Evolutionary conservation across 1,140 invertebrate species (phyloP), one percentile per base, ranked within the genome.

Genomic region (Melitaea cinxia): DNA sequence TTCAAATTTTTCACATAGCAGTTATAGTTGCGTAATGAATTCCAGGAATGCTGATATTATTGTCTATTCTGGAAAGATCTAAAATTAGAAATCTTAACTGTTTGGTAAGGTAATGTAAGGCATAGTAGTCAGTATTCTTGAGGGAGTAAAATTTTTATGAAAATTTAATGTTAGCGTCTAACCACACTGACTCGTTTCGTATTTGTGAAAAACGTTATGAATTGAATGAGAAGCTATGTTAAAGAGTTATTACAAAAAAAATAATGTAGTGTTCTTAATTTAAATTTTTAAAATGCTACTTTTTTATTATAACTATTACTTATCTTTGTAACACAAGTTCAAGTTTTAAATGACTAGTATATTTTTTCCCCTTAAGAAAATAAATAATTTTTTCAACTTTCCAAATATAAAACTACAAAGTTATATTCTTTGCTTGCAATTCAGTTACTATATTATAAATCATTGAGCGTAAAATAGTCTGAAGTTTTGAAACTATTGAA

Each of bases 131-230:
- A 49, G 42, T 49, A 47, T 59, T 26, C 42, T 30, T 49, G n/a
- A 59, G 30, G 42, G 24, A 45, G 56, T 45, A 49, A 45, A 59
- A 59, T 49, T 59, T n/a, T 59, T 42, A 49, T 59, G 56, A 59
- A 59, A 59, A 59, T 59, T 59, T 59, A 49, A 59, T 45, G 30
- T 30, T 49, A 49, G 24, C 42, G 28, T 59, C 33, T 49, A 30
- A 59, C 26, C 56, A 15, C 47, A 59, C 33, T 59, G 39, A 45
- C 39, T 47, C 28, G 55, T 47, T 39, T 57, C 28, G 56, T 59
- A 33, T 17, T 33, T 33, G 15, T 59, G n/a, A 49, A 45, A 56
- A 59, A 59, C 26, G 9, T 33, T 33, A 59, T 1, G 19, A 33
- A 33, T 7, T 6, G 30, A 33, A 26, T 26, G 24, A 26, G 15